Conservation (phyloP, 37 sponge, comb jelly and placozoan genomes). For the Eunapius fragilis region DNA sequence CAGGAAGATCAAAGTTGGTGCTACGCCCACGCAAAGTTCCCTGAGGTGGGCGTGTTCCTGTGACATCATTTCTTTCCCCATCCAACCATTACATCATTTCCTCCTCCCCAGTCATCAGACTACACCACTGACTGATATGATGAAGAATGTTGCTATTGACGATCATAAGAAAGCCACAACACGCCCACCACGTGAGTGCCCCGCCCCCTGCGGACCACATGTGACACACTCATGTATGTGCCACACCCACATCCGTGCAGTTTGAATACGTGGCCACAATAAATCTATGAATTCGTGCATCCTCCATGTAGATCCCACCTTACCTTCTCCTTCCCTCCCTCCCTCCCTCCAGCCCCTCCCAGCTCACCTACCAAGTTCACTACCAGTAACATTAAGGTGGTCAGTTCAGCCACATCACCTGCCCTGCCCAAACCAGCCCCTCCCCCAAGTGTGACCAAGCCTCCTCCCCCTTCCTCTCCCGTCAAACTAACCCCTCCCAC, state of each 20-base stretch:
- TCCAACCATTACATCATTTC: not conserved
- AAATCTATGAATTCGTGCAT: too few relatives aligned
- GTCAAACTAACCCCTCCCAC: not conserved
- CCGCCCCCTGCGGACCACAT: not conserved
- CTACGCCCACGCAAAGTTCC: constrained; percentile 22
- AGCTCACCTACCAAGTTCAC: constrained; percentile 24
- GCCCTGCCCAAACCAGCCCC: constrained; percentile 62
- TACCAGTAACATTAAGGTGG: constrained; percentile 31
- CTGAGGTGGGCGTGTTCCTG: constrained; percentile 2
- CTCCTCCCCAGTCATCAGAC: not conserved
- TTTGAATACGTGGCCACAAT: too few relatives aligned
- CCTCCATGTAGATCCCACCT: not conserved
- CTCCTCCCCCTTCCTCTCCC: constrained; percentile 1
- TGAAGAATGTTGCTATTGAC: constrained; percentile 50
- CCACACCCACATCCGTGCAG: not conserved
- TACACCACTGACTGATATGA: constrained; percentile 64
- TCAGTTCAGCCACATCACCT: constrained; percentile 2
- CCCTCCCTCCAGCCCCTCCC: constrained; percentile 54
- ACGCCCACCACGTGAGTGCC: constrained; percentile 43
- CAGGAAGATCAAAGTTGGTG: constrained; percentile 51
- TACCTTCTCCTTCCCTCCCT: too few relatives aligned
- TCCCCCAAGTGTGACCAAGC: constrained; percentile 20
- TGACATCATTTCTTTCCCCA: too few relatives aligned
- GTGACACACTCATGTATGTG: not conserved
- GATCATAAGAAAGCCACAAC: constrained; percentile 61